These are phyloP conservation scores for Heliconius congener DNA, from an alignment of 1,140 invertebrate species.

Conservation along the genomic window DNA sequence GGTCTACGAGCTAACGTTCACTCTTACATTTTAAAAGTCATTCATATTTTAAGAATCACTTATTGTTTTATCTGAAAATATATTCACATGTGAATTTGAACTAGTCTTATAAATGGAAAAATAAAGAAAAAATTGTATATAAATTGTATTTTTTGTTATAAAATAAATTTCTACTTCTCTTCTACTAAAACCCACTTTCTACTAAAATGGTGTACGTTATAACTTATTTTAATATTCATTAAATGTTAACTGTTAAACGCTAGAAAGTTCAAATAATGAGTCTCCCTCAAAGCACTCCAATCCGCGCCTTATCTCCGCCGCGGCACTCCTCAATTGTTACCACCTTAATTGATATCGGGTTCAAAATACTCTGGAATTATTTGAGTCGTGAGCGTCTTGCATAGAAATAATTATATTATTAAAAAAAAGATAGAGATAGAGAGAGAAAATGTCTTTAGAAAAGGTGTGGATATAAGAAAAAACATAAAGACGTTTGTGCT, in stretches of 20 bases:
- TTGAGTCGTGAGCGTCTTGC: conserved; percentile 17
- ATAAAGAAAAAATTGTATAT: no score
- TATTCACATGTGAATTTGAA: not conserved
- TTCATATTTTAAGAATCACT: not conserved
- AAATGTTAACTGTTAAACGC: conserved; percentile 33
- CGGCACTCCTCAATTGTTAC: conserved; percentile 61
- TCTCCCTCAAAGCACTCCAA: conserved; percentile 58
- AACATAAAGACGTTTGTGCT: no score
- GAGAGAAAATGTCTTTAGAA: not conserved
- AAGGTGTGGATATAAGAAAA: no score
- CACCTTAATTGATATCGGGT: conserved; percentile 34
- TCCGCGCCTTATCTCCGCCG: conserved; percentile 67
- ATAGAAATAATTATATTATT: not conserved
- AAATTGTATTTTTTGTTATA: not conserved
- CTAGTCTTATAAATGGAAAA: not conserved
- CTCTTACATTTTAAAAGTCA: conserved; percentile 1
- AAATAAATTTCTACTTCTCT: no score
- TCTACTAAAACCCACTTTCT: no score
- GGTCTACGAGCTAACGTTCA: conserved; percentile 3
- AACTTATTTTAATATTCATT: not conserved
- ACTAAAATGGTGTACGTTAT: not conserved
- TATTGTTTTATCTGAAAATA: not conserved
- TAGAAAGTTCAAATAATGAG: conserved; percentile 77
- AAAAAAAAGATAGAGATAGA: not conserved
- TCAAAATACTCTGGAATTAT: conserved; percentile 26